Evolutionary conservation across 1,140 invertebrate species (phyloP).

Genomic region (Helicoverpa zea): DNA sequence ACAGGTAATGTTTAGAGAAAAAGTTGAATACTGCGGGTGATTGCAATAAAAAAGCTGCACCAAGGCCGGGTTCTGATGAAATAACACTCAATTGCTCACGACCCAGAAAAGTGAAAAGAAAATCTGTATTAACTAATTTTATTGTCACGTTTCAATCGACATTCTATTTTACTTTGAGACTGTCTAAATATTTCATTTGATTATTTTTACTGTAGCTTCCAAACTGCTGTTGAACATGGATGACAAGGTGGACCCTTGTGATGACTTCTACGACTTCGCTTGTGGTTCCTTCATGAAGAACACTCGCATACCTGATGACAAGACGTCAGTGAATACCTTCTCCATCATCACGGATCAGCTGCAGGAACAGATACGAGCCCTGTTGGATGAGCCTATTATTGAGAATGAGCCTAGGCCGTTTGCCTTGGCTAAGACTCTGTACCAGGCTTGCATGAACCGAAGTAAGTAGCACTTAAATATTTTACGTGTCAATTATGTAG

Average conservation of each 20-base stretch:
- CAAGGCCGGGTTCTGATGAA: not conserved
- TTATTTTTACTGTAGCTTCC: conserved; percentile 86
- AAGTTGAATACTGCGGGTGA: not conserved
- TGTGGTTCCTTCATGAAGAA: conserved; percentile 92
- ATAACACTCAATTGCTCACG: not conserved
- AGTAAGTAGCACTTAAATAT: conserved; percentile 87
- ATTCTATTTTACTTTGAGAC: no score
- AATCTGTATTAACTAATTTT: not conserved
- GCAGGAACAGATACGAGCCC: conserved; percentile 91
- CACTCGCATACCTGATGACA: conserved; percentile 93
- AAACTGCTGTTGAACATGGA: conserved; percentile 92
- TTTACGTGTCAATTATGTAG: no score
- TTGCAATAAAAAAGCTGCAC: not conserved
- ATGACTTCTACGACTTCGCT: conserved; percentile 96
- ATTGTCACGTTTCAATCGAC: not conserved
- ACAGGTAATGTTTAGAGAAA: no score
- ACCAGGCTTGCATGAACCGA: conserved; percentile 95
- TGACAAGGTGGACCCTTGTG: conserved; percentile 92
- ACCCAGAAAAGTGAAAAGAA: conserved; percentile 1
- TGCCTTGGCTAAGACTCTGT: conserved; percentile 92
- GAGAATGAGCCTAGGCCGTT: conserved; percentile 91
- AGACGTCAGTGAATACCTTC: conserved; percentile 93
- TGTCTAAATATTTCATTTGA: not conserved
- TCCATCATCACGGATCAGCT: conserved; percentile 93
- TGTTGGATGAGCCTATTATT: conserved; percentile 90